phyloP scores from a whole-genome alignment of 2,797 vertebrate genomes.

The Ambastaia sidthimunki region DNA sequence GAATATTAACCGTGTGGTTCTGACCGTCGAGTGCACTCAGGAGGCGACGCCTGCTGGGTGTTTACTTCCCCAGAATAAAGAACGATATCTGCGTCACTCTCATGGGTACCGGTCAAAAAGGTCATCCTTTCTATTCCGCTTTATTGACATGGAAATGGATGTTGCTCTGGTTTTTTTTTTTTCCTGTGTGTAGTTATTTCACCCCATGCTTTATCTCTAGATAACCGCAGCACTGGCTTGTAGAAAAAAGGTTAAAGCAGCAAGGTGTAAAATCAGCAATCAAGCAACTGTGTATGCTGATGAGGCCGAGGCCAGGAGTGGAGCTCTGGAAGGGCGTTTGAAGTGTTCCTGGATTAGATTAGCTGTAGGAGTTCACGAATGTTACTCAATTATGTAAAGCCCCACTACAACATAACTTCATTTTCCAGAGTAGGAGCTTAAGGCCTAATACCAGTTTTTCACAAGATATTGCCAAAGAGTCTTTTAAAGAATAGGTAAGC shows the following conservation, averaged over 20 bases:
- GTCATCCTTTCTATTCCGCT: slow-evolving; percentile 50
- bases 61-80: slow-evolving; percentile 46
- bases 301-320: slow-evolving; percentile 26
- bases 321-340: slow-evolving; percentile 18
- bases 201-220: slow-evolving; percentile 21
- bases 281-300: slow-evolving; percentile 19
- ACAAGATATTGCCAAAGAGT: neutral
- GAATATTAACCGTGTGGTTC: slow-evolving; percentile 26
- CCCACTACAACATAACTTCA: neutral
- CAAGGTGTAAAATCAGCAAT: slow-evolving; percentile 48
- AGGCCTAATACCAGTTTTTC: neutral
- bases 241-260: neutral
- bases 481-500: neutral
- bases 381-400: slow-evolving; percentile 33
- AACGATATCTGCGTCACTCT: slow-evolving; percentile 27
- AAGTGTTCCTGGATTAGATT: slow-evolving; percentile 34
- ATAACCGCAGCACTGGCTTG: neutral
- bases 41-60: slow-evolving; percentile 22
- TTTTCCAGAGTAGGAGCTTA: neutral
- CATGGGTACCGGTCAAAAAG: slow-evolving; percentile 39
- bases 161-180: slow-evolving; percentile 16
- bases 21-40: neutral
- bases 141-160: slow-evolving; percentile 47
- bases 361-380: slow-evolving; percentile 31
- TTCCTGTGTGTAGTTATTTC: slow-evolving; percentile 13